A percentile compares a stretch with the other conserved stretches of the same genome.
phyloP scores from a whole-genome alignment of 37 sponge, comb jelly and placozoan genomes.

The Haliclona indistincta region DNA sequence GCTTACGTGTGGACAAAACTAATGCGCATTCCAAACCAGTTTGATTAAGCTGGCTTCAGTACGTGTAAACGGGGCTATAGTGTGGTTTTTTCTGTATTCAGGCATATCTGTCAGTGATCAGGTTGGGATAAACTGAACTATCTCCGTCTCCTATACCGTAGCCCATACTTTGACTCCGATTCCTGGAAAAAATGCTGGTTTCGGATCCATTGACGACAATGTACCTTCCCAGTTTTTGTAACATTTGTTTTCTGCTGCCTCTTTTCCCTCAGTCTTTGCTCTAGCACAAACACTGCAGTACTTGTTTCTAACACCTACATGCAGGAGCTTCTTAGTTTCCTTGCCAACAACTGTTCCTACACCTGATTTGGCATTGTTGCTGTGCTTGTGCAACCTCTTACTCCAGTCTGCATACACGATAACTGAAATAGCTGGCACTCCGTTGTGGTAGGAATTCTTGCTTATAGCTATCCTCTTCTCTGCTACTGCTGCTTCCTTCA shows the following conservation, averaged over 20 bases:
- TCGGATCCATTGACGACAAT: slow-evolving; percentile 44
- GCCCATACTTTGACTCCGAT: slow-evolving; percentile 34
- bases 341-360: slow-evolving; percentile 40
- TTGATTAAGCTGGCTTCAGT: too few species aligned
- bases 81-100: not conserved
- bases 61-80: too few species aligned
- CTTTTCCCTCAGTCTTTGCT: not conserved
- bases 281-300: slow-evolving; percentile 40
- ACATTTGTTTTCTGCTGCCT: slow-evolving; percentile 7
- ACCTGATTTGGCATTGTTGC: slow-evolving; percentile 58
- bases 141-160: slow-evolving; percentile 54
- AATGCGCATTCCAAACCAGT: too few species aligned
- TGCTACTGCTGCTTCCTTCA: slow-evolving; percentile 3
- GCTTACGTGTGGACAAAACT: too few species aligned
- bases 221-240: slow-evolving; percentile 27
- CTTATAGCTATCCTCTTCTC: slow-evolving; percentile 4
- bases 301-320: slow-evolving; percentile 48
- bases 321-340: slow-evolving; percentile 36
- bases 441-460: slow-evolving; percentile 2
- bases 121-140: slow-evolving; percentile 34
- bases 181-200: slow-evolving; percentile 29
- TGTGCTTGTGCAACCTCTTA: slow-evolving; percentile 35
- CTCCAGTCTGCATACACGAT: slow-evolving; percentile 25
- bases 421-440: slow-evolving; percentile 34
- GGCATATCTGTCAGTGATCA: slow-evolving; percentile 13